A percentile compares a stretch with the other conserved stretches of the same genome.
phyloP scores from a whole-genome alignment of 1,140 invertebrate genomes.

The Lysiphlebus fabarum region DNA sequence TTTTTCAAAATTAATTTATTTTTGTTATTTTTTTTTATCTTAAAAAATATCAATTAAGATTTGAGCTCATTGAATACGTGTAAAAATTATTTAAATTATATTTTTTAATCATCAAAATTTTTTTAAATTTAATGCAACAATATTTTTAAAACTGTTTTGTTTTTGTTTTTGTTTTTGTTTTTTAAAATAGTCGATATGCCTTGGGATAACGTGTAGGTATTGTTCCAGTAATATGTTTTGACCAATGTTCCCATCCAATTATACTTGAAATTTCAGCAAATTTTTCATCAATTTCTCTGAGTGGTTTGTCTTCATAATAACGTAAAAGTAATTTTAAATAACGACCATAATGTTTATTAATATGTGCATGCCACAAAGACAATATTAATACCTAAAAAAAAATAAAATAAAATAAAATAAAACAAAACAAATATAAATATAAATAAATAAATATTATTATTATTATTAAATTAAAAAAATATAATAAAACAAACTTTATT shows the following conservation, averaged over 20 bases:
- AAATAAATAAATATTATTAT: no score
- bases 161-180: not conserved
- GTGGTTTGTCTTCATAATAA: slow-evolving; percentile 75
- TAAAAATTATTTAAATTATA: no score
- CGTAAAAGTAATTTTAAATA: slow-evolving; percentile 74
- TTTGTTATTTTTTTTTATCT: not conserved
- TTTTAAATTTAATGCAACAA: no score
- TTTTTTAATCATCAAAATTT: no score
- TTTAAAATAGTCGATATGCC: slow-evolving; percentile 64
- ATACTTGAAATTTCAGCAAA: slow-evolving; percentile 63
- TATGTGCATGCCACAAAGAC: slow-evolving; percentile 75
- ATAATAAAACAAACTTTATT: slow-evolving; percentile 59
- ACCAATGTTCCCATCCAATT: slow-evolving; percentile 70
- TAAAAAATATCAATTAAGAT: slow-evolving; percentile 2
- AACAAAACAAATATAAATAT: no score
- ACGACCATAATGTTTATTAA: slow-evolving; percentile 74
- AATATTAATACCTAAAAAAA: slow-evolving; percentile 66
- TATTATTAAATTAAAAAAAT: slow-evolving; percentile 17
- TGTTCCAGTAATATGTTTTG: slow-evolving; percentile 54
- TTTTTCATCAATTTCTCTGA: slow-evolving; percentile 71
- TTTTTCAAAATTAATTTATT: not conserved
- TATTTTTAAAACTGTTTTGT: not conserved
- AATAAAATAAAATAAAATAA: slow-evolving; percentile 28
- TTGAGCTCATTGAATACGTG: not conserved
- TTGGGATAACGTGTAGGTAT: slow-evolving; percentile 65